These are phyloP conservation scores for Tuta absoluta DNA, from an alignment of 2,888 invertebrate species.

Conservation along the genomic window DNA sequence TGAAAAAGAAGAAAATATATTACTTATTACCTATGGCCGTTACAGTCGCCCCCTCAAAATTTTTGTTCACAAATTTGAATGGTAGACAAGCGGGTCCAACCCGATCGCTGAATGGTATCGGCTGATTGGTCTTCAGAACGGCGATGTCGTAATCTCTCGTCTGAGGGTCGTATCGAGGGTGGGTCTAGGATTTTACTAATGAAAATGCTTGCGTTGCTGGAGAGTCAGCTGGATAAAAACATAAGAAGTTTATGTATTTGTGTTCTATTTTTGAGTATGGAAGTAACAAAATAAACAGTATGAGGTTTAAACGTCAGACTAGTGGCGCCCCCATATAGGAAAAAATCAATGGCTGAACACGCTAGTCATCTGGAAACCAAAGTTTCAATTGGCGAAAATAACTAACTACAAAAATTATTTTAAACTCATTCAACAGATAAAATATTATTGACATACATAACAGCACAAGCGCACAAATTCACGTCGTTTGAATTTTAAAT, in stretches of 20 bases:
- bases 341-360: too few relatives aligned
- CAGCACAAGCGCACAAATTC: too few relatives aligned
- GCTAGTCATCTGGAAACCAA: too few relatives aligned
- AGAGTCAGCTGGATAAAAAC: neutral
- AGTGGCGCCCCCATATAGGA: too few relatives aligned
- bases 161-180: neutral
- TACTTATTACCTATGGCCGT: slow-evolving; percentile 70
- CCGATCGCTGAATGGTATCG: slow-evolving; percentile 70
- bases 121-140: slow-evolving; percentile 56
- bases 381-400: too few relatives aligned
- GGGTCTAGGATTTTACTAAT: neutral
- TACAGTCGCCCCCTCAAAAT: slow-evolving; percentile 59
- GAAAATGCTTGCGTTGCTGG: slow-evolving; percentile 1
- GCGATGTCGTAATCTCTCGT: slow-evolving; percentile 76
- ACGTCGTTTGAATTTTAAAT: too few relatives aligned
- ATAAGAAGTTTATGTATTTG: neutral
- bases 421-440: too few relatives aligned
- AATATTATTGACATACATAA: too few relatives aligned
- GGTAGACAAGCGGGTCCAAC: slow-evolving; percentile 85
- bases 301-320: too few relatives aligned
- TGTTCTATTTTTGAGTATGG: too few relatives aligned
- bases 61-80: slow-evolving; percentile 62
- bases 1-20: neutral
- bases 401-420: too few relatives aligned
- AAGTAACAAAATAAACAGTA: too few relatives aligned